Base-by-base conservation (phyloP, 2,797 vertebrate genomes). In the Micrastur ruficollis region DNA sequence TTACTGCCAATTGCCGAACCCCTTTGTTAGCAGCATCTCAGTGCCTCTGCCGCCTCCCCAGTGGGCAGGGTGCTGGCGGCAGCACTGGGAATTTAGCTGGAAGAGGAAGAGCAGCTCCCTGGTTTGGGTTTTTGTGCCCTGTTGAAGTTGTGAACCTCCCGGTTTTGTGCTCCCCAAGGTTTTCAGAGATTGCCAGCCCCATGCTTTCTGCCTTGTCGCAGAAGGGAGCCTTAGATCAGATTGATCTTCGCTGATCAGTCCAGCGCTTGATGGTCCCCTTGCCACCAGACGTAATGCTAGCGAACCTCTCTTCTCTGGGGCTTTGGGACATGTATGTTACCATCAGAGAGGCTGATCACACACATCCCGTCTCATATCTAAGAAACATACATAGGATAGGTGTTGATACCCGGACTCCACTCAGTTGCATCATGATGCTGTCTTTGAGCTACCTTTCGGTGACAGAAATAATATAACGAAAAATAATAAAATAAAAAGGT, bases 141-240 rank as follows among this genome's bases (percentile, higher is more conserved):
- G 3, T 2, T 29, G 4, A 88, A 38, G 42, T 10, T 56, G 17
- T 11, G 44, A 27, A 12, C 5, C 19, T 56, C 38, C 50, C 0
- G 1, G 2, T 52, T 47, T 85, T 53, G 8, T 23, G 44, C 61
- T 78, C 49, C 36, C 21, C 8, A 3, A 3, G 14, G 5, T 74
- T 66, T 59, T 70, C 3, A 6, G 67, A 27, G 6, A 11, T 55
- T 22, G 4, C 29, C 26, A 23, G 29, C 61, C 44, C 38, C 31
- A 3, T 0, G 0, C 27, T 40, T 36, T 26, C 31, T 20, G 22
- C 58, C 31, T 63, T 6, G 1, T 25, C 0, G 4, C 55, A 12
- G 16, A 16, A 40, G 9, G 42, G 63, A 82, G 23, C 46, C 52
- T 80, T 8, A 13, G 36, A 13, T 11, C 53, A 22, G n/a, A 14